Conservation (phyloP, 1,140 invertebrate genomes). For the Aphaenogaster floridana region DNA sequence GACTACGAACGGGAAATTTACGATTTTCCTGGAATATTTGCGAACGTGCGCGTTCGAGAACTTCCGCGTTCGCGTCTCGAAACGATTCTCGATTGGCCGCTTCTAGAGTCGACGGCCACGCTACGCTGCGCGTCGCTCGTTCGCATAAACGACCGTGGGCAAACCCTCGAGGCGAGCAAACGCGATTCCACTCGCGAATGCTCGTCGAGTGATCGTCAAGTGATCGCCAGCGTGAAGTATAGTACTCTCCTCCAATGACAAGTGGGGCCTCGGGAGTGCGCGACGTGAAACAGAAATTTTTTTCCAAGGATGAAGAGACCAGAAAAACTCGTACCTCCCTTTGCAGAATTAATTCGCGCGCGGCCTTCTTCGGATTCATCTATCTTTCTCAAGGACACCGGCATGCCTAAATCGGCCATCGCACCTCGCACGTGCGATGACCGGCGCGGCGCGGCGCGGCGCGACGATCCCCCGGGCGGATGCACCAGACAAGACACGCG, state of each 20-base stretch:
- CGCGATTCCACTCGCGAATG: background rate
- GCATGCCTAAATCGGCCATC: slow-evolving; percentile 48
- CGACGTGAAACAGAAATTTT: background rate
- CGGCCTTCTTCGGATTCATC: background rate
- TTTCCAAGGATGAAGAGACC: background rate
- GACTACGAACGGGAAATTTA: slow-evolving; percentile 20
- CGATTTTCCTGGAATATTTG: slow-evolving; percentile 15
- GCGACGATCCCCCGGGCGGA: slow-evolving; percentile 36
- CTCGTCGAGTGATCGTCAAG: slow-evolving; percentile 16
- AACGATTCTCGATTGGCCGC: slow-evolving; percentile 4
- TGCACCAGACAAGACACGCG: slow-evolving; percentile 38
- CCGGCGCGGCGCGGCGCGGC: slow-evolving; percentile 36
- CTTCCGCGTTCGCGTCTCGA: slow-evolving; percentile 48
- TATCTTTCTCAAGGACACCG: slow-evolving; percentile 27
- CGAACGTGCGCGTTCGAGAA: background rate
- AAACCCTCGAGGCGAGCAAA: slow-evolving; percentile 20
- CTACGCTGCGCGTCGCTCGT: slow-evolving; percentile 22
- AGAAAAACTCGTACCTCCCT: background rate
- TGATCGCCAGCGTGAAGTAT: background rate
- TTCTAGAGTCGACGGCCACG: slow-evolving; percentile 1
- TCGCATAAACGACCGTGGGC: slow-evolving; percentile 25
- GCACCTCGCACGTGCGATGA: slow-evolving; percentile 52
- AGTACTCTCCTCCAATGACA: slow-evolving; percentile 17
- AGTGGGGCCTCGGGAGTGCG: background rate
- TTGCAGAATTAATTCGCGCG: slow-evolving; percentile 10